Conservation (phyloP, 1,140 invertebrate genomes). For the Drusus annulatus region DNA sequence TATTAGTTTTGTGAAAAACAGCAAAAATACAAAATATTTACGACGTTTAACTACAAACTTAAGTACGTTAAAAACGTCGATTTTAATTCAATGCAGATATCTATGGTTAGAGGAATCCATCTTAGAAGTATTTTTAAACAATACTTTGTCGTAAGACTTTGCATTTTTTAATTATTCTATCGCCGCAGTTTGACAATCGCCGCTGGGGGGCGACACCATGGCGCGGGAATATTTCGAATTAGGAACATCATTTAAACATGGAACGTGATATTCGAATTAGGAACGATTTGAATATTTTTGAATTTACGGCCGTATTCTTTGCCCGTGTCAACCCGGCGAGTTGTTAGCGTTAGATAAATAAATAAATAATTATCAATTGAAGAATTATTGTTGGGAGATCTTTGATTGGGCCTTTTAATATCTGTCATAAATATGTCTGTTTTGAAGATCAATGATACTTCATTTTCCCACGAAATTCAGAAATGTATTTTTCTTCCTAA, state of each 20-base stretch:
- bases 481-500: too few species aligned
- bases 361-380: constrained; percentile 19
- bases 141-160: too few species aligned
- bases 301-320: constrained; percentile 31
- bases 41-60: too few species aligned
- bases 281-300: constrained; percentile 42
- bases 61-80: too few species aligned
- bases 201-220: constrained; percentile 16
- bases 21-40: too few species aligned
- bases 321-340: constrained; percentile 13
- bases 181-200: background rate
- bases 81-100: too few species aligned
- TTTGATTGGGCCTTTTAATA: background rate
- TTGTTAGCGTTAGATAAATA: background rate
- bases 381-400: background rate
- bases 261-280: constrained; percentile 48
- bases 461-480: background rate
- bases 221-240: constrained; percentile 52
- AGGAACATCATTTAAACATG: constrained; percentile 47
- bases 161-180: too few species aligned
- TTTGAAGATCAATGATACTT: background rate
- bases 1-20: too few species aligned
- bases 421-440: background rate
- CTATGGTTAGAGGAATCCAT: too few species aligned
- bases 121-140: too few species aligned